Percentiles rank a stretch among this genome's conserved stretches.
These are phyloP conservation scores for Nycticryphes semicollaris DNA, from an alignment of 2,113 vertebrate genomes.

Conservation along the genomic window DNA sequence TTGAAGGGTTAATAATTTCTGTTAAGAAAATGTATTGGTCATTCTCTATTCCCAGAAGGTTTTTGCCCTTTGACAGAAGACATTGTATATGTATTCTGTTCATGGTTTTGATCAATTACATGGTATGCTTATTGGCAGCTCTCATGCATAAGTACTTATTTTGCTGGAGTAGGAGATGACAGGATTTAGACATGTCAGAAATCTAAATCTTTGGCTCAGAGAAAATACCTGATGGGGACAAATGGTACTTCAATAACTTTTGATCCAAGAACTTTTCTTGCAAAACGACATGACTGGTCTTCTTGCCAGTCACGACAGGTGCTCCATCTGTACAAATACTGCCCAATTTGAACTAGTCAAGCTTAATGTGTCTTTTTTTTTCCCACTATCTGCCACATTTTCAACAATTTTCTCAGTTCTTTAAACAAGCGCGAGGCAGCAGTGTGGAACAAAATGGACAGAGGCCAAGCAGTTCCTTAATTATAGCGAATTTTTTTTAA, in stretches of 20 bases:
- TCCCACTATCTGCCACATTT: constrained; percentile 14
- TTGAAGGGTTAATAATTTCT: neutral
- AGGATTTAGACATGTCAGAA: constrained; percentile 23
- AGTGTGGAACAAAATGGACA: constrained; percentile 35
- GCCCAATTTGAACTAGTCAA: constrained; percentile 21
- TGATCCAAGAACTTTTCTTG: constrained; percentile 16
- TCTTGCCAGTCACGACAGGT: constrained; percentile 58
- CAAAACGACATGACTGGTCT: neutral
- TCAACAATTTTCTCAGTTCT: constrained; percentile 34
- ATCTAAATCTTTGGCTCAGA: constrained; percentile 23
- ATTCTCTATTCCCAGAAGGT: neutral
- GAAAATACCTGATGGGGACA: constrained; percentile 15
- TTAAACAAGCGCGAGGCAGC: constrained; percentile 35
- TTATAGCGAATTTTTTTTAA: neutral
- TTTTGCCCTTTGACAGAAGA: neutral
- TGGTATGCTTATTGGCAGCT: neutral
- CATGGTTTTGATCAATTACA: neutral
- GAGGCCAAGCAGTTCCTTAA: constrained; percentile 31
- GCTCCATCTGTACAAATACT: constrained; percentile 51
- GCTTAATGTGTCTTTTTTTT: neutral
- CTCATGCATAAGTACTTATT: neutral
- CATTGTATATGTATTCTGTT: neutral
- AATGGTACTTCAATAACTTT: constrained; percentile 44
- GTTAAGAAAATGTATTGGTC: neutral
- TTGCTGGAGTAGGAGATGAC: constrained; percentile 12